Conservation (phyloP, 2,113 vertebrate species). For the Proteles cristata region DNA sequence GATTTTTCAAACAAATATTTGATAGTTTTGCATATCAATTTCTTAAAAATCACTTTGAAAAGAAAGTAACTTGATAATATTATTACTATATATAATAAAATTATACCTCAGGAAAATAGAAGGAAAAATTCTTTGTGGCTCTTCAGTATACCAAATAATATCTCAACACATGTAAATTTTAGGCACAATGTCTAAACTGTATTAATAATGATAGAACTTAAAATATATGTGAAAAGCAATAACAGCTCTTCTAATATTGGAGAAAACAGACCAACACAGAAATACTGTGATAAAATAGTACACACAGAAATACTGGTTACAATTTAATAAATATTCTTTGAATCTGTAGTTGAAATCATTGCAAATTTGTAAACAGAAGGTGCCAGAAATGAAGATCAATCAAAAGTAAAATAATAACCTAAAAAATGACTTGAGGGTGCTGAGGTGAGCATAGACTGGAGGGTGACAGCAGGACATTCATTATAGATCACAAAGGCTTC, state of each 20-base stretch:
- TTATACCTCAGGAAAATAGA: not conserved
- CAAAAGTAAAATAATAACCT: not conserved
- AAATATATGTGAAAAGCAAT: too few species aligned
- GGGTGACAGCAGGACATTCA: rapidly evolving
- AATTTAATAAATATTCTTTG: not conserved
- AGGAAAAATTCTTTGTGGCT: not conserved
- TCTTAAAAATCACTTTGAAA: not conserved
- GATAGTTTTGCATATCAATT: not conserved
- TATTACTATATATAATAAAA: not conserved
- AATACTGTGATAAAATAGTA: too few species aligned
- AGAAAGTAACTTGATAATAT: not conserved
- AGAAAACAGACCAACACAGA: too few species aligned
- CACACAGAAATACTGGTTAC: not conserved
- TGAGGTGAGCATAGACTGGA: not conserved
- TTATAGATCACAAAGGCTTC: not conserved
- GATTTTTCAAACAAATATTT: not conserved
- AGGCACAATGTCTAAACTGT: not conserved
- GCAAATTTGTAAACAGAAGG: not conserved
- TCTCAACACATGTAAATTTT: not conserved
- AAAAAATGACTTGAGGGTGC: not conserved
- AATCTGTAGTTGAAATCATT: not conserved
- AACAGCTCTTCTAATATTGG: too few species aligned
- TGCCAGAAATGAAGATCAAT: not conserved
- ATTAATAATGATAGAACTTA: too few species aligned
- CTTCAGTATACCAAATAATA: not conserved